A percentile compares a stretch with the other conserved stretches of the same genome.
Evolutionary conservation across 2,888 invertebrate genomes (phyloP).

Genomic region (Plemyria rubiginata): DNA sequence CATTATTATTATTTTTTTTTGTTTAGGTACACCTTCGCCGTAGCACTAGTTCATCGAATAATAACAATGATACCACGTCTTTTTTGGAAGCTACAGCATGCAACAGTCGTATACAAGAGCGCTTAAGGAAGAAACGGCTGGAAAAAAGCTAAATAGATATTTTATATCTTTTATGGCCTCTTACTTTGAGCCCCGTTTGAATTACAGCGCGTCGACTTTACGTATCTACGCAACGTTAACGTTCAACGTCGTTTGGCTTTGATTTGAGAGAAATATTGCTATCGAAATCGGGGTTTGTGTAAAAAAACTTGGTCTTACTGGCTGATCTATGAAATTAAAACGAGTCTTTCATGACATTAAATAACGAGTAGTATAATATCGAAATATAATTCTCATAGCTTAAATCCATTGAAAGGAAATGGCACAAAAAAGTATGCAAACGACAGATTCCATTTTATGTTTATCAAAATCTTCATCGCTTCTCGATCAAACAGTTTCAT

Average conservation of each 20-base stretch:
- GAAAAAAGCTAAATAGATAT: slow-evolving; percentile 80
- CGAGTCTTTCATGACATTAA: background rate
- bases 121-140: slow-evolving; percentile 53
- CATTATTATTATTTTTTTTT: no score
- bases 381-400: no score
- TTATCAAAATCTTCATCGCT: no score
- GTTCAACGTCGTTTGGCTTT: slow-evolving; percentile 42
- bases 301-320: slow-evolving; percentile 14
- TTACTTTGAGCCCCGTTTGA: slow-evolving; percentile 73
- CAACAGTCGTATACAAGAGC: slow-evolving; percentile 19
- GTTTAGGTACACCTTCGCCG: no score
- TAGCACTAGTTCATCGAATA: background rate
- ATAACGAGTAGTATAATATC: no score
- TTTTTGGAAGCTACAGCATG: slow-evolving; percentile 1
- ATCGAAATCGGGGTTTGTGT: slow-evolving; percentile 22
- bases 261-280: slow-evolving; percentile 40
- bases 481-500: no score
- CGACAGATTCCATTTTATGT: no score
- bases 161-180: slow-evolving; percentile 81
- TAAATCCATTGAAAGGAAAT: no score
- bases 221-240: slow-evolving; percentile 47
- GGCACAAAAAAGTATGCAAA: no score
- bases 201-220: slow-evolving; percentile 60
- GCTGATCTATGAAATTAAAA: slow-evolving; percentile 2
- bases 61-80: background rate